Conservation (phyloP, 2,888 invertebrate genomes). For the Carabus problematicus region DNA sequence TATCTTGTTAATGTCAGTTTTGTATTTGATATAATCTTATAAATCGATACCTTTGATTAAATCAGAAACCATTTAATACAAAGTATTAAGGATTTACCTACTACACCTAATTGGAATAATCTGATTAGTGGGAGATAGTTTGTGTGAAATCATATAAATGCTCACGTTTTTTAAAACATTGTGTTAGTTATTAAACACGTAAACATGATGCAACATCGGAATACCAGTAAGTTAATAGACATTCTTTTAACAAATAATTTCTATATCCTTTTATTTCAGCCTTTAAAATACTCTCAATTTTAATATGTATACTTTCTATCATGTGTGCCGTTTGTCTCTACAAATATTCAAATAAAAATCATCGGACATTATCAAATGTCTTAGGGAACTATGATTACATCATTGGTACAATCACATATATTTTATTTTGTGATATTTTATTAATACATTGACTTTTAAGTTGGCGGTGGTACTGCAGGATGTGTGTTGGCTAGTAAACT, state of each 20-base stretch:
- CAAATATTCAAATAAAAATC: not conserved
- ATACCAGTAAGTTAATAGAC: constrained; percentile 19
- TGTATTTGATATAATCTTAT: not conserved
- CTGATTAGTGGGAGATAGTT: constrained; percentile 15
- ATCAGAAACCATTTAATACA: not conserved
- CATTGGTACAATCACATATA: constrained; percentile 16
- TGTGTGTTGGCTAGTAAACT: constrained; percentile 73
- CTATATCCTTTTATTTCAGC: constrained; percentile 13
- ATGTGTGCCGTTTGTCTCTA: constrained; percentile 16
- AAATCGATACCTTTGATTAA: not conserved
- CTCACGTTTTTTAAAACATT: not conserved
- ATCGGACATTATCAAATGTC: not conserved
- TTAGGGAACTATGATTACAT: constrained; percentile 26
- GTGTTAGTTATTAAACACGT: not conserved
- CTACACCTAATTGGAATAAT: constrained; percentile 24
- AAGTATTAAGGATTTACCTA: not conserved
- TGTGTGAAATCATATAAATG: constrained; percentile 26
- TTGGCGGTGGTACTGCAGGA: constrained; percentile 77
- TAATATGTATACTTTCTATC: constrained; percentile 18
- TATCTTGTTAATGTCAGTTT: not conserved
- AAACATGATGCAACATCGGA: constrained; percentile 19
- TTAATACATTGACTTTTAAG: constrained; percentile 56
- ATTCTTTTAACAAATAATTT: constrained; percentile 9
- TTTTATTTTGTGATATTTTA: constrained; percentile 13
- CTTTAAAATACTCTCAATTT: constrained; percentile 9